Evolutionary conservation across 2,797 vertebrate genomes (phyloP), one percentile per base, ranked within the genome.

Genomic region (Corythornis leucogaster): DNA sequence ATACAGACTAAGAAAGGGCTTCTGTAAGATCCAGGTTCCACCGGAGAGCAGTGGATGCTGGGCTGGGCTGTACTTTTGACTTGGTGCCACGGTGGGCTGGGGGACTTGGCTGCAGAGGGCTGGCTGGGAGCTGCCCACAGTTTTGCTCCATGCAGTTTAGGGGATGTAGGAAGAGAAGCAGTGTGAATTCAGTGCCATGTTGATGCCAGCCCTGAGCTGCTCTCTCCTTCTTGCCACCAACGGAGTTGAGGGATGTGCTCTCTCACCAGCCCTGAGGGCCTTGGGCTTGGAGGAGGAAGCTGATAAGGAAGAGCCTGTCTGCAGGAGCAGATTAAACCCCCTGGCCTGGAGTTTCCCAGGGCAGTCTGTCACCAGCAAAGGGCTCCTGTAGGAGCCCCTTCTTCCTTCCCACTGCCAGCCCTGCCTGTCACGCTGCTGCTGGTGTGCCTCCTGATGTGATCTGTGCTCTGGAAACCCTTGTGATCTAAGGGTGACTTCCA

Each of bases 21-120:
- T 67, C 53, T 77, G 55, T 20, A 24, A 70, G 30, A 4, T 14
- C 5, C 12, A 26, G 1, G 13, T 2, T 51, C 38, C 1, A 2
- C 0, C 64, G 54, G 54, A 45, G 53, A 17, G 26, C 8, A 16
- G 19, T 5, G 28, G n/a, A 33, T 2, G 0, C 15, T 30, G 17
- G 0, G 68, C 54, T 73, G 42, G 16, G 14, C 15, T 78, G 66
- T 61, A 20, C 58, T 45, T 43, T 4, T 2, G 28, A 13, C 22
- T 58, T 50, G 38, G 54, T 51, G 48, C 24, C 35, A 59, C 42
- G 16, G 30, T 19, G 24, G 30, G 12, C 19, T 21, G 28, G 53
- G 38, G 61, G 14, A 11, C 16, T 73, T 42, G 68, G 45, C 35
- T 67, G 33, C 33, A 22, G 54, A 7, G 48, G 2, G 12, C 50